phyloP scores from a whole-genome alignment of 2,113 vertebrate genomes.

The Elgaria multicarinata region DNA sequence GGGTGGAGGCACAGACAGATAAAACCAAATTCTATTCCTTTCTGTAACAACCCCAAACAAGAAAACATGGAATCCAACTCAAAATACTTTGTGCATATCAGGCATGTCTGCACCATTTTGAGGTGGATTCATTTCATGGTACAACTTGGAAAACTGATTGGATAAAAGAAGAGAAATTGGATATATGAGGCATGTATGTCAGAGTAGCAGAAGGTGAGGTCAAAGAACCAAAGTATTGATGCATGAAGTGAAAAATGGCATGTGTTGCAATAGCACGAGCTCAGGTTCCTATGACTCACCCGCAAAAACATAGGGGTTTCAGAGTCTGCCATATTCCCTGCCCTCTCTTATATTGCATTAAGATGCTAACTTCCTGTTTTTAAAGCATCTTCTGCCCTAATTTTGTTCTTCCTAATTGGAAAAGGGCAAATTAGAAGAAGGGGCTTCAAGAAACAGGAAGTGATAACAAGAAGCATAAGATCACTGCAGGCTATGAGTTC shows the following conservation, averaged over 20 bases:
- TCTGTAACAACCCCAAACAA: neutral
- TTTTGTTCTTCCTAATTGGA: neutral
- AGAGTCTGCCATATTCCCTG: neutral
- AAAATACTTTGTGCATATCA: neutral
- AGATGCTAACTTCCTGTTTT: neutral
- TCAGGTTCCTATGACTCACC: neutral
- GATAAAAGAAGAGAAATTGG: neutral
- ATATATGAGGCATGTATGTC: neutral
- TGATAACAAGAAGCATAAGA: neutral
- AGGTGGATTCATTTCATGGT: neutral
- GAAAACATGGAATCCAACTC: neutral
- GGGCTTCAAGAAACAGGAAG: neutral
- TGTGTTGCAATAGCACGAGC: neutral
- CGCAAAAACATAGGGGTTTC: neutral
- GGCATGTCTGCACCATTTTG: neutral
- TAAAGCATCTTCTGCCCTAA: neutral
- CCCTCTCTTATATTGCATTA: no score
- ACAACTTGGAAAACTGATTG: slow-evolving; percentile 59
- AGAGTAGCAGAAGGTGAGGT: neutral
- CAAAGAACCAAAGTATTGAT: neutral
- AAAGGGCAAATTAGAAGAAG: neutral
- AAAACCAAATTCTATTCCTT: neutral
- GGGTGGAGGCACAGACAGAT: neutral
- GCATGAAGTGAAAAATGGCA: neutral
- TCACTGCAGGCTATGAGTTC: neutral